Conservation (phyloP, 53 echinoderm and acorn worm species). For the Holothuria scabra region DNA sequence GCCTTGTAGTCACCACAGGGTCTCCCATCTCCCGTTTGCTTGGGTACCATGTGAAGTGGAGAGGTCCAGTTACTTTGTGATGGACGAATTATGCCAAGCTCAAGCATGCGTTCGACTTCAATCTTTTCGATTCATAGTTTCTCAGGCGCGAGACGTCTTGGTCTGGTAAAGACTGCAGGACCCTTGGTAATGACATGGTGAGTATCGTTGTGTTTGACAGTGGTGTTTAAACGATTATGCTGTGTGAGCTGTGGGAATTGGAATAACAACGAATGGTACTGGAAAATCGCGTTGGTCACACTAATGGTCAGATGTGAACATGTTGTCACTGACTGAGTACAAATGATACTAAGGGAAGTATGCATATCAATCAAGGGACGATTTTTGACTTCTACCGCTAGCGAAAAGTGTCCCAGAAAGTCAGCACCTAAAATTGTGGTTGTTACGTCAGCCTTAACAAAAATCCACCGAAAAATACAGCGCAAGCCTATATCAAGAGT, state of each 20-base stretch:
- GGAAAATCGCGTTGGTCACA: neutral
- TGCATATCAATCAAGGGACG: slow-evolving; percentile 37
- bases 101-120: slow-evolving; percentile 24
- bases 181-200: slow-evolving; percentile 24
- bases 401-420: too few relatives aligned
- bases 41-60: too few relatives aligned
- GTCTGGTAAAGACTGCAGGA: slow-evolving; percentile 31
- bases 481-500: slow-evolving; percentile 49
- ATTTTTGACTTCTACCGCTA: too few relatives aligned
- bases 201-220: slow-evolving; percentile 41
- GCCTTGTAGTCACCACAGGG: neutral
- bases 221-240: neutral
- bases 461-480: too few relatives aligned
- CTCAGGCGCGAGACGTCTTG: slow-evolving; percentile 19
- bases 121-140: slow-evolving; percentile 12
- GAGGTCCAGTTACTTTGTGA: slow-evolving; percentile 28
- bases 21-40: too few relatives aligned
- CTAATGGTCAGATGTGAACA: neutral
- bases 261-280: neutral
- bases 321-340: slow-evolving; percentile 1
- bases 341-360: slow-evolving; percentile 42
- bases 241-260: slow-evolving; percentile 8
- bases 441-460: slow-evolving; percentile 44
- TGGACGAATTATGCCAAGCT: slow-evolving; percentile 18
- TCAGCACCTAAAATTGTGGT: too few relatives aligned